phyloP scores from a whole-genome alignment of 2,113 vertebrate genomes.

The Stigmatopora nigra region DNA sequence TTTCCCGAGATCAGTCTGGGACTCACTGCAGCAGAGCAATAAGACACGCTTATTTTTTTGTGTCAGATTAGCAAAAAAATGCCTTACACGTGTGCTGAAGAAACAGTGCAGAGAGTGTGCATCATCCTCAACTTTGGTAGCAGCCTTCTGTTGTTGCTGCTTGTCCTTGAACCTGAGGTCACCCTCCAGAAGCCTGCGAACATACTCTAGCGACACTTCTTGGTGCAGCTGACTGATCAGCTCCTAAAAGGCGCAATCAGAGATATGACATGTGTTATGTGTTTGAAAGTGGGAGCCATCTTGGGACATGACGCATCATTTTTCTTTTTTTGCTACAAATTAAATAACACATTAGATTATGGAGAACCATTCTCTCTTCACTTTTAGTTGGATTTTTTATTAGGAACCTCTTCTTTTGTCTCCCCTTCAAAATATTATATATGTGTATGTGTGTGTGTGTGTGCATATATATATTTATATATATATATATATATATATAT shows the following conservation, averaged over 20 bases:
- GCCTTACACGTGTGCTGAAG: conserved; percentile 72
- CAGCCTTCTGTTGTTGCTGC: conserved; percentile 65
- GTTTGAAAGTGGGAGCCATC: too few relatives aligned
- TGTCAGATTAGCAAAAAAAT: neutral
- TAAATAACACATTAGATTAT: too few relatives aligned
- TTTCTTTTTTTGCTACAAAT: too few relatives aligned
- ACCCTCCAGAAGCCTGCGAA: conserved; percentile 74
- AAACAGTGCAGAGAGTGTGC: conserved; percentile 61
- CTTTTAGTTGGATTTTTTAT: too few relatives aligned
- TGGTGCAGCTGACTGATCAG: conserved; percentile 60
- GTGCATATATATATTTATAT: too few relatives aligned
- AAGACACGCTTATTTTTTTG: neutral
- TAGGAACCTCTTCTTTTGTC: too few relatives aligned
- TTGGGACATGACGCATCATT: too few relatives aligned
- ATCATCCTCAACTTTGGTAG: conserved; percentile 45
- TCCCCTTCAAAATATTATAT: too few relatives aligned
- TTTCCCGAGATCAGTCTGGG: neutral
- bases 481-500: too few relatives aligned
- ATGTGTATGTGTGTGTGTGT: too few relatives aligned
- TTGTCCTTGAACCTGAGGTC: conserved; percentile 67
- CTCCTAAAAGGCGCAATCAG: conserved; percentile 55
- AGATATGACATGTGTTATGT: too few relatives aligned
- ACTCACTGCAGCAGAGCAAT: neutral
- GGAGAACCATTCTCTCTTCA: too few relatives aligned
- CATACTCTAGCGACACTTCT: conserved; percentile 76